Conservation (phyloP, 1,140 invertebrate species). For the Drosophila bocqueti region DNA sequence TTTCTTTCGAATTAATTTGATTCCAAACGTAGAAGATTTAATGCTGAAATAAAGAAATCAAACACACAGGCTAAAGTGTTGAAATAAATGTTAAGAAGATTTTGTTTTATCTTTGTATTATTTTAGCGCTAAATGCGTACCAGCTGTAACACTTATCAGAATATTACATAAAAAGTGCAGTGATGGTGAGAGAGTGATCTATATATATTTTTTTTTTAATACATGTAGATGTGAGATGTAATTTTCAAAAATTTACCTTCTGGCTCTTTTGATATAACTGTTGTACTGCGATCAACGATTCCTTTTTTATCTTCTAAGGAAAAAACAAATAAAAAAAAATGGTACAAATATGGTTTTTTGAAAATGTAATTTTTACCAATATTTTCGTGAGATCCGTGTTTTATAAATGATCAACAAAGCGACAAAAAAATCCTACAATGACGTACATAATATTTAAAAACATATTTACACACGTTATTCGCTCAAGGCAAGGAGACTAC, state of each 20-base stretch:
- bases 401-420: neutral
- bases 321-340: slow-evolving; percentile 64
- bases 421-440: neutral
- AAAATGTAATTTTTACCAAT: slow-evolving; percentile 44
- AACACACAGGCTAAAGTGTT: slow-evolving; percentile 21
- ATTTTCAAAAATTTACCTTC: slow-evolving; percentile 87
- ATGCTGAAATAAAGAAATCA: slow-evolving; percentile 60
- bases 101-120: neutral
- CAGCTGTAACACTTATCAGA: neutral
- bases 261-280: slow-evolving; percentile 96
- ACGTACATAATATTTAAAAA: neutral
- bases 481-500: neutral
- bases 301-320: slow-evolving; percentile 93
- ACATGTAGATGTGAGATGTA: neutral
- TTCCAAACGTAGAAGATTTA: slow-evolving; percentile 61
- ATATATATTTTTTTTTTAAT: neutral
- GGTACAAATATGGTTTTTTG: slow-evolving; percentile 61
- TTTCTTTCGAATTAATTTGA: slow-evolving; percentile 21
- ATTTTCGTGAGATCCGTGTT: slow-evolving; percentile 4
- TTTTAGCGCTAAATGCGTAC: neutral
- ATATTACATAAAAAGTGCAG: neutral
- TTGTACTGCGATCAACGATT: slow-evolving; percentile 96
- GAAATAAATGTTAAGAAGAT: neutral
- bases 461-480: neutral
- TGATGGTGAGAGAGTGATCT: slow-evolving; percentile 3